phyloP scores from a whole-genome alignment of 2,888 invertebrate genomes.

The Nephrotoma appendiculata region DNA sequence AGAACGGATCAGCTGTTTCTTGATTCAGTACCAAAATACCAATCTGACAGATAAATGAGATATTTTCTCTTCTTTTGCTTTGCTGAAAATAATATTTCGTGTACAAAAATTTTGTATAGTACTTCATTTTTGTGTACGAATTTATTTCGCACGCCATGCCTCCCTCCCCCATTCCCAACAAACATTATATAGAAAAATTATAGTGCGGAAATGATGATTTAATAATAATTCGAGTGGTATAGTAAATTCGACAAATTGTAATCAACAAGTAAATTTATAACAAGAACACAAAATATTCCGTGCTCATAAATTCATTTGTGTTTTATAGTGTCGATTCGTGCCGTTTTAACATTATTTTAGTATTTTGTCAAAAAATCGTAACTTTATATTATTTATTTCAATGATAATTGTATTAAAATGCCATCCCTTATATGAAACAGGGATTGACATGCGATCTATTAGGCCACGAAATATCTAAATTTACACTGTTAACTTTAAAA shows the following conservation, averaged over 20 bases:
- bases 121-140: not conserved
- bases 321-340: not conserved
- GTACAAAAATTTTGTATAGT: not conserved
- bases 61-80: not conserved
- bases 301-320: not conserved
- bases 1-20: not conserved
- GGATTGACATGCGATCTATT: no score
- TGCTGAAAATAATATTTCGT: not conserved
- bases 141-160: not conserved
- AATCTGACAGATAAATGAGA: not conserved
- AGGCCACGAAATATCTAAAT: no score
- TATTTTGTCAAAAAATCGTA: not conserved
- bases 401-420: no score
- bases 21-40: not conserved
- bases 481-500: no score
- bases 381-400: not conserved
- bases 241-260: not conserved
- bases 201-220: not conserved
- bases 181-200: not conserved
- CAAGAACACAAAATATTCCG: not conserved
- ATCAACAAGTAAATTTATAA: not conserved
- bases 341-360: not conserved
- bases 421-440: no score
- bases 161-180: not conserved
- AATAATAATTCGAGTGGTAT: not conserved